Base-by-base conservation (phyloP, 2,113 vertebrate genomes). In the Conger conger region DNA sequence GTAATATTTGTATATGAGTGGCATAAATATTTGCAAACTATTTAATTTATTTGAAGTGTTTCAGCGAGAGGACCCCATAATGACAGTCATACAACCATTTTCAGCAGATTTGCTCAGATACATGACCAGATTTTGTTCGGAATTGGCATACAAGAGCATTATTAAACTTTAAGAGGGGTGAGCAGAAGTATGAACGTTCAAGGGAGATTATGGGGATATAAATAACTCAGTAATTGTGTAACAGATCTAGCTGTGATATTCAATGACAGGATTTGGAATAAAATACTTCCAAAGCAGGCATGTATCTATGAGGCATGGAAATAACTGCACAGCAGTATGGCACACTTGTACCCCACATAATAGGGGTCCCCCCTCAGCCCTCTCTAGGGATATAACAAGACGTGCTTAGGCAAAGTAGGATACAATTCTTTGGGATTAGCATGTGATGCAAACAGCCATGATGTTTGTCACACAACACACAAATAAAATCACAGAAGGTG, bases 181-280 rank as follows among this genome's bases (percentile, higher is more conserved):
- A 42, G 15, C 42, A 33, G 13, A 27, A 50, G 42, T 23, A 18
- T 38, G 68, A 73, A 30, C 68, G 11, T 30, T 73, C 27, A 11
- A 84, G 50, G 17, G n/a, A 54, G 83, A 84, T 27, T 45, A 84
- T 84, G 16, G 18, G 83, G 73, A 84, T 78, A 73, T 73, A 73
- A 73, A 33, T 4, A 73, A 33, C 68, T 33, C 7, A 50, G 45
- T 50, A 9, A 33, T n/a, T 73, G 27, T 33, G 27, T 73, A 73
- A 73, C 68, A 73, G 57, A 27, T 23, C 57, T 73, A 73, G 15
- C 27, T 73, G 13, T 73, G n/a, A 63, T 63, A 63, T 63, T 27
- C 57, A 63, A 57, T 18, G 17, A 20, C 54, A 18, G 1, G 8
- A 57, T 3, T 17, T 3, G 54, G 15, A 57, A 16, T 57, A 57